These are phyloP conservation scores for Odontamblyopus rebecca DNA, from an alignment of 2,797 vertebrate genomes.

Conservation along the genomic window DNA sequence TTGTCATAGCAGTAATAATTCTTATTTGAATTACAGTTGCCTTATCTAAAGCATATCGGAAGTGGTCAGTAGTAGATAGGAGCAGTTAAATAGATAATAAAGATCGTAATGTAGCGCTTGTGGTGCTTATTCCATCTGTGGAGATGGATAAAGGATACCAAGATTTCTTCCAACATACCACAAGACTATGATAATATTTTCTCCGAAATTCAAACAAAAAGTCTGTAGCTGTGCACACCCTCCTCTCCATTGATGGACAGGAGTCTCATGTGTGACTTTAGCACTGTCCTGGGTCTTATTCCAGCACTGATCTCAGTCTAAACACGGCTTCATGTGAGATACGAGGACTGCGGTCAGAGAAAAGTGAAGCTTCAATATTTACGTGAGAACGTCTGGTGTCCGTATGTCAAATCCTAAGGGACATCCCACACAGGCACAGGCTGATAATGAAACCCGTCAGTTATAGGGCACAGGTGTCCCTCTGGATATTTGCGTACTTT, in stretches of 20 bases:
- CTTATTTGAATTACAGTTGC: no score
- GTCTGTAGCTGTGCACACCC: conserved; percentile 36
- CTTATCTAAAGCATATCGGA: no score
- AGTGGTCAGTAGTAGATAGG: no score
- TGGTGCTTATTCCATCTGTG: conserved; percentile 17
- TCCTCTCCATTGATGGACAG: conserved; percentile 31
- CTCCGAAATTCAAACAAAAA: conserved; percentile 22
- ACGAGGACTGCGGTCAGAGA: conserved; percentile 48
- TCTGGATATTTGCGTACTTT: neutral
- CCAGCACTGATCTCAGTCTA: conserved; percentile 50
- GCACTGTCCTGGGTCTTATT: conserved; percentile 13
- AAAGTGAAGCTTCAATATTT: conserved; percentile 66
- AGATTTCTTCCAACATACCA: conserved; percentile 42
- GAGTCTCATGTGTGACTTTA: conserved; percentile 41
- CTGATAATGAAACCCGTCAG: conserved; percentile 29
- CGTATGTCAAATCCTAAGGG: conserved; percentile 37
- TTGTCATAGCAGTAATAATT: no score
- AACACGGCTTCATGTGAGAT: conserved; percentile 42
- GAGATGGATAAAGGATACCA: conserved; percentile 38
- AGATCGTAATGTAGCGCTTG: neutral
- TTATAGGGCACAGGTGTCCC: conserved; percentile 11
- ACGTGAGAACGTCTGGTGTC: conserved; percentile 52
- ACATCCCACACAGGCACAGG: conserved; percentile 16
- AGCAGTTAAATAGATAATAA: neutral
- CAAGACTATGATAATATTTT: conserved; percentile 20